These are phyloP conservation scores for Cynoglossus semilaevis DNA, from an alignment of 2,113 vertebrate genomes.

Conservation along the genomic window DNA sequence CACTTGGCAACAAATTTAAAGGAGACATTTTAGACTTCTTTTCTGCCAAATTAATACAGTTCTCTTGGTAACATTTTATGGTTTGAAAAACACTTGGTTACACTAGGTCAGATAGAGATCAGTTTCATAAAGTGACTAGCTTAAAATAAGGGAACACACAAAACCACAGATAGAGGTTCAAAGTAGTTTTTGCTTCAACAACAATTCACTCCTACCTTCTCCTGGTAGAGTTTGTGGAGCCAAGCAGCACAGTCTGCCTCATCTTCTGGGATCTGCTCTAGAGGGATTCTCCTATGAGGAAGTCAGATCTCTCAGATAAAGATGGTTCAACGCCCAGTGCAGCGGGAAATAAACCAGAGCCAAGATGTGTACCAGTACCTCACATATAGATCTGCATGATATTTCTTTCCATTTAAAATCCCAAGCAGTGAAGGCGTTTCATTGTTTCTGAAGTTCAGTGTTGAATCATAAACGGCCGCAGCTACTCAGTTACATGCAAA, in stretches of 20 bases:
- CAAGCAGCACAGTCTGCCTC: slow-evolving; percentile 85
- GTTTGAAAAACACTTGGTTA: no score
- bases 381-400: slow-evolving; percentile 90
- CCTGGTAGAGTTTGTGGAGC: slow-evolving; percentile 95
- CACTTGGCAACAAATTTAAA: no score
- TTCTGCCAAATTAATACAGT: no score
- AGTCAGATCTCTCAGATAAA: slow-evolving; percentile 10
- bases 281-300: slow-evolving; percentile 85
- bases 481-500: slow-evolving; percentile 73
- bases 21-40: no score
- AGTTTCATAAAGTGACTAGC: no score
- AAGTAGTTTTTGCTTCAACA: no score
- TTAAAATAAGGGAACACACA: no score
- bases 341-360: neutral
- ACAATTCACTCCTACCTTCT: slow-evolving; percentile 79
- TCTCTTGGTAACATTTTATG: no score
- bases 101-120: no score
- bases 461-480: slow-evolving; percentile 95
- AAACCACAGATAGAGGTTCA: no score
- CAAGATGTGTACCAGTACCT: slow-evolving; percentile 71
- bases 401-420: slow-evolving; percentile 91
- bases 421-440: slow-evolving; percentile 88
- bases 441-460: slow-evolving; percentile 95
- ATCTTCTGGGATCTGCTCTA: slow-evolving; percentile 87
- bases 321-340: neutral